phyloP scores from a whole-genome alignment of 2,888 invertebrate genomes.

The Agrypnus murinus region DNA sequence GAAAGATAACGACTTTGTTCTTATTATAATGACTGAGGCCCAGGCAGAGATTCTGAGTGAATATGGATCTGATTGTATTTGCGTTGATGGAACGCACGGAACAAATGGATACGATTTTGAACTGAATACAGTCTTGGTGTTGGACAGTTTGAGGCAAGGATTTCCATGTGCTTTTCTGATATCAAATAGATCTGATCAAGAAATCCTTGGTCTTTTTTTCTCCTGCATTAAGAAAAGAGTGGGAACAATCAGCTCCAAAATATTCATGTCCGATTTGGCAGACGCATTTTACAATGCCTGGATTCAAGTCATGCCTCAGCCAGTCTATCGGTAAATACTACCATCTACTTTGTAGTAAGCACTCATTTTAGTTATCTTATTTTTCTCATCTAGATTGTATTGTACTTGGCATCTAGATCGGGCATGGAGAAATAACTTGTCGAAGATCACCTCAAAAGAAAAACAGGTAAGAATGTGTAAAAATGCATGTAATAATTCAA shows the following conservation, averaged over 20 bases:
- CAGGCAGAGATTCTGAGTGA: too few species aligned
- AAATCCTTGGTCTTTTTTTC: conserved; percentile 53
- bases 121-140: conserved; percentile 53
- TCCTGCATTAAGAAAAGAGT: conserved; percentile 40
- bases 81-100: too few species aligned
- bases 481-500: background rate
- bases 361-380: conserved; percentile 20
- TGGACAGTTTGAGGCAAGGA: conserved; percentile 54
- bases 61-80: too few species aligned
- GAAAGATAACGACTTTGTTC: too few species aligned
- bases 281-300: conserved; percentile 57
- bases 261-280: conserved; percentile 59
- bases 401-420: conserved; percentile 60
- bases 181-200: conserved; percentile 53
- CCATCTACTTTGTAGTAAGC: too few species aligned
- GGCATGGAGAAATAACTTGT: conserved; percentile 55
- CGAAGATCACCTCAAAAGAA: conserved; percentile 53
- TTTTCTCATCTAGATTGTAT: conserved; percentile 53
- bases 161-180: conserved; percentile 56
- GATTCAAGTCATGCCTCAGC: conserved; percentile 54
- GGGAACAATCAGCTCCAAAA: conserved; percentile 43
- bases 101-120: conserved; percentile 57
- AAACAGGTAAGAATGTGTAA: conserved; percentile 47
- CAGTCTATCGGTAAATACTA: conserved; percentile 10
- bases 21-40: too few species aligned